Base-by-base conservation (phyloP, 2,888 invertebrate genomes). In the Tachystola acroxantha region DNA sequence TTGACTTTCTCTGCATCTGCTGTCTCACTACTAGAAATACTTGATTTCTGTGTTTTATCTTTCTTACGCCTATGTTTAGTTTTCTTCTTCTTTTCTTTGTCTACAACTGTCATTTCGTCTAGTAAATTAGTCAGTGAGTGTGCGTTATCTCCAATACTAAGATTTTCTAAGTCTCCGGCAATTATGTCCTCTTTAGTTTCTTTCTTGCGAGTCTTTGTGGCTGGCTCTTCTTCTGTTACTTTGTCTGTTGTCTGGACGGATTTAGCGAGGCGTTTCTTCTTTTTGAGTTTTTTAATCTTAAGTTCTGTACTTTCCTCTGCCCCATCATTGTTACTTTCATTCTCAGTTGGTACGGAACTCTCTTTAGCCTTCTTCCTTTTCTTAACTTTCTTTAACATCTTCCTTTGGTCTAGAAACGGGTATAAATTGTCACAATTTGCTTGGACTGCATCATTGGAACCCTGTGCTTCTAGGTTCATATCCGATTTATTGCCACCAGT, bases 41-140 rank as follows among this genome's bases (percentile, higher is more conserved):
- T 46, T 4, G 37, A 45, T 6, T 39, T 43, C 22, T 43, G 34
- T 16, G 28, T 48, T 35, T 61, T 69, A 7, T 63, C 58, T 40
- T 64, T 70, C 16, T 66, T 73, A 2, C 48, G 42, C 39, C 64
- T 69, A 10, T 58, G 54, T 44, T 48, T 70, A 1, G 61, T 50
- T 39, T 66, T 73, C 45, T 73, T 76, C 26, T 58, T 60, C 37
- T 74, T 76, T 7, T 60, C 58, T 45, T 74, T 82, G 32, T 78
- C 79, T 25, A 65, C 68, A n/a, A 84, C 80, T 1, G 61, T 57
- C 82, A 85, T 82, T 54, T 79, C 78, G 35, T 81, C 80, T 6
- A 85, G 54, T 11, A 85, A 43, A 40, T 69, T 68, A 12, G 72
- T 65, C 9, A 84, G 41, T 43, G 78, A 74, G 36, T 82, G 74